These are phyloP conservation scores for Nibea albiflora DNA, from an alignment of 2,113 vertebrate species.

Conservation along the genomic window DNA sequence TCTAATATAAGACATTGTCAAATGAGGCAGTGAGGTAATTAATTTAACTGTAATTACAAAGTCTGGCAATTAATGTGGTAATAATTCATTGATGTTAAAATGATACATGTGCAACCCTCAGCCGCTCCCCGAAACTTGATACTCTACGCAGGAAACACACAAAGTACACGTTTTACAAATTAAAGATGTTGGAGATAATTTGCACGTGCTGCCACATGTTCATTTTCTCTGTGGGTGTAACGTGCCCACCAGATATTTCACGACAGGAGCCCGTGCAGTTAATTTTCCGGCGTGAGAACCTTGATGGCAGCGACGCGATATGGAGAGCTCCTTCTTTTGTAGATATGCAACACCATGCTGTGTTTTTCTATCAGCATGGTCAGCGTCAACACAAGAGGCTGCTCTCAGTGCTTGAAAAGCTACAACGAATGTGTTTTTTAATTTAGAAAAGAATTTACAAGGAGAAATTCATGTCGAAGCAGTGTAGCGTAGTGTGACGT, in stretches of 20 bases:
- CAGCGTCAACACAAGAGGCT: too few species aligned
- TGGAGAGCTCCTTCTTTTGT: neutral
- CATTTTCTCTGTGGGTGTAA: neutral
- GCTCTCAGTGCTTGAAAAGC: neutral
- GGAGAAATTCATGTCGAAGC: neutral
- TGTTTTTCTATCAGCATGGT: neutral
- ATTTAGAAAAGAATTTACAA: neutral
- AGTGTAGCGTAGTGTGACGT: too few species aligned
- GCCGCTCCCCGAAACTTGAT: neutral
- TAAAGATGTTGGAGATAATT: slow-evolving; percentile 15
- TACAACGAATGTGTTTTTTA: neutral
- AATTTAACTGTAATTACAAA: slow-evolving; percentile 14
- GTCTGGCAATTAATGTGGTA: slow-evolving; percentile 13
- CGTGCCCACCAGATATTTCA: slow-evolving; percentile 12
- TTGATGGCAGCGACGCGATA: neutral
- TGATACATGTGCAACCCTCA: slow-evolving; percentile 4
- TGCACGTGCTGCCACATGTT: neutral
- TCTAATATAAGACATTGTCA: neutral
- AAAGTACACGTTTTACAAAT: neutral
- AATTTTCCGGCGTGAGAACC: neutral
- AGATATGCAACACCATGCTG: neutral
- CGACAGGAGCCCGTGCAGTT: slow-evolving; percentile 2
- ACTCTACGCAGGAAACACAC: neutral
- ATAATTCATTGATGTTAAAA: slow-evolving; percentile 36
- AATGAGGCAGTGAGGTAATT: slow-evolving; percentile 12